These are phyloP conservation scores for Apodemia zela DNA, from an alignment of 2,888 invertebrate species.

Conservation along the genomic window DNA sequence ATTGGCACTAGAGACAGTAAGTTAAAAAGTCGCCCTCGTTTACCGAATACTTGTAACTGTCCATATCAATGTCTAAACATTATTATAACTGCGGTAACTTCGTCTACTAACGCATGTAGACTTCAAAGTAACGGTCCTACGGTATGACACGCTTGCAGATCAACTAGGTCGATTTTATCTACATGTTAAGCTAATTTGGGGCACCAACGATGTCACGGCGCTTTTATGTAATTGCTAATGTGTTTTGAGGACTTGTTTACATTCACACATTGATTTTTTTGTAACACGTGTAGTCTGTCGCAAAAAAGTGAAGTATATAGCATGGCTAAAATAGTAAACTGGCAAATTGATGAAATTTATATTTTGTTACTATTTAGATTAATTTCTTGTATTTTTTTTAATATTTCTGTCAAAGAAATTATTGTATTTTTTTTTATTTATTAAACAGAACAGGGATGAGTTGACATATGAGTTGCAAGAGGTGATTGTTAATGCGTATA, in stretches of 20 bases:
- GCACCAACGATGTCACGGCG: slow-evolving; percentile 23
- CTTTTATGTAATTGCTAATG: slow-evolving; percentile 22
- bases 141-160: slow-evolving; percentile 28
- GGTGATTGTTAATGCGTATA: too few relatives aligned
- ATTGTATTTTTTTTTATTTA: too few relatives aligned
- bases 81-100: slow-evolving; percentile 24
- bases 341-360: too few relatives aligned
- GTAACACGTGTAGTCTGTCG: too few relatives aligned
- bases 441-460: too few relatives aligned
- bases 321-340: too few relatives aligned
- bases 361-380: too few relatives aligned
- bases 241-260: slow-evolving; percentile 18
- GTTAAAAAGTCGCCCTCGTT: neutral
- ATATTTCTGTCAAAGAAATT: too few relatives aligned
- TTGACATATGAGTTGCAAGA: too few relatives aligned
- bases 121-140: slow-evolving; percentile 30
- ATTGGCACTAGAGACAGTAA: neutral
- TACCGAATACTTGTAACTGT: slow-evolving; percentile 4
- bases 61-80: slow-evolving; percentile 17
- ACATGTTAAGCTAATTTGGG: slow-evolving; percentile 30
- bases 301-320: too few relatives aligned
- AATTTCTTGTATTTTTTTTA: too few relatives aligned
- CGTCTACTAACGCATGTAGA: slow-evolving; percentile 26
- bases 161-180: slow-evolving; percentile 33
- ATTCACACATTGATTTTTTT: neutral